These are phyloP conservation scores for Anoplius nigerrimus DNA, from an alignment of 2,888 invertebrate species.

Conservation along the genomic window DNA sequence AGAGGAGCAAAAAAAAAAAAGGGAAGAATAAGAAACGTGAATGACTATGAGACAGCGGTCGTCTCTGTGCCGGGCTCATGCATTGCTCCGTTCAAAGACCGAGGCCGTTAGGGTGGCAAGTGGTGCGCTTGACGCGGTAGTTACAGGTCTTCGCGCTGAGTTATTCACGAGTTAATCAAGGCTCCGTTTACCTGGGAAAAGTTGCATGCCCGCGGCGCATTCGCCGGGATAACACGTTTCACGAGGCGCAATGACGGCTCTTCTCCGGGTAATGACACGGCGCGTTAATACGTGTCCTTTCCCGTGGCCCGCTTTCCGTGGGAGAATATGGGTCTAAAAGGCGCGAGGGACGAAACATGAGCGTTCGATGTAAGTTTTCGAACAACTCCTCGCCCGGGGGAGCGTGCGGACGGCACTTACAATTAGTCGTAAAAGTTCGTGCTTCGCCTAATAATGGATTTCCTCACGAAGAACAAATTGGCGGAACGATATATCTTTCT, in stretches of 20 bases:
- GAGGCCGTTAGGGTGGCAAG: too few species aligned
- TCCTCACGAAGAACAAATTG: conserved; percentile 71
- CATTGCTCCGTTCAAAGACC: too few species aligned
- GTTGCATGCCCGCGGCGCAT: conserved; percentile 2
- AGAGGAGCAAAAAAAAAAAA: too few species aligned
- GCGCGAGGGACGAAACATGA: not conserved
- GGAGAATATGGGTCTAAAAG: too few species aligned
- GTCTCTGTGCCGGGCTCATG: too few species aligned
- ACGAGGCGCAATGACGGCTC: not conserved
- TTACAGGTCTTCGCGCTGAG: too few species aligned
- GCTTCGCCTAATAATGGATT: conserved; percentile 71
- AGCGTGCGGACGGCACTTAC: conserved; percentile 43
- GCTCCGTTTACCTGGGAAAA: too few species aligned
- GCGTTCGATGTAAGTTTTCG: not conserved
- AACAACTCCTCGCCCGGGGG: not conserved
- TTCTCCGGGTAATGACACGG: not conserved
- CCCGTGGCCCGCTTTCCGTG: not conserved
- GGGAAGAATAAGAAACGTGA: not conserved
- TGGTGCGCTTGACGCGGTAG: too few species aligned
- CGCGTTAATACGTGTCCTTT: not conserved
- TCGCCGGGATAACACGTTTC: not conserved
- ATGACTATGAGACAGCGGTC: too few species aligned
- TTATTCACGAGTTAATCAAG: too few species aligned
- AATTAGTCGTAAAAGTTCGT: conserved; percentile 65
- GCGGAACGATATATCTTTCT: conserved; percentile 69